Percentiles rank a stretch among this genome's conserved stretches.
phyloP scores from a whole-genome alignment of 2,888 invertebrate genomes.

The Mimachlamys varia region DNA sequence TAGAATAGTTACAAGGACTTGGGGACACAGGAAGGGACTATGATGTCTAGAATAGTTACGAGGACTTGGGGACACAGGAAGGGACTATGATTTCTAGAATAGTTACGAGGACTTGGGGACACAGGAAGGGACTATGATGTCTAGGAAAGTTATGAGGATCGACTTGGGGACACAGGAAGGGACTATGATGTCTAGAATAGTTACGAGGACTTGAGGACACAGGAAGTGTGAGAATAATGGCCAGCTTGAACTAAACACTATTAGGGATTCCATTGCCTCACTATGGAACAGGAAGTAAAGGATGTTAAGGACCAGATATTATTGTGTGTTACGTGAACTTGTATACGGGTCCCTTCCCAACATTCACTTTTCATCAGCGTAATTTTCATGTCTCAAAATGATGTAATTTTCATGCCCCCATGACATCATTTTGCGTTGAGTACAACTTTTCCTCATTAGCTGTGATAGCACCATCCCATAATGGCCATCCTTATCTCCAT shows the following conservation, averaged over 20 bases:
- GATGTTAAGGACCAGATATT: background rate
- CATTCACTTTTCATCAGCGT: background rate
- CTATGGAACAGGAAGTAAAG: background rate
- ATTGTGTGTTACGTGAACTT: background rate
- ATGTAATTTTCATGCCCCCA: background rate
- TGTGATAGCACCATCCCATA: background rate
- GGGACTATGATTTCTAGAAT: no score
- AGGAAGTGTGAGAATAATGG: no score
- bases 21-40: no score
- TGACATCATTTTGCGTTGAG: background rate
- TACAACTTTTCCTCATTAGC: background rate
- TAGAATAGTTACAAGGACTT: no score
- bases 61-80: no score
- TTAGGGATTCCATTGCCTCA: background rate
- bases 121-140: no score
- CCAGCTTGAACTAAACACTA: no score
- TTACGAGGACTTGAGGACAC: background rate
- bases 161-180: background rate
- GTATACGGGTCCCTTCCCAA: background rate
- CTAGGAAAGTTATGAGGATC: no score
- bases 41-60: no score
- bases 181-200: no score
- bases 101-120: no score
- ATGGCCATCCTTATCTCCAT: background rate
- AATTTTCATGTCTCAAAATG: background rate